phyloP scores from a whole-genome alignment of 1,140 invertebrate genomes.

The Brachionus paranguensis region DNA sequence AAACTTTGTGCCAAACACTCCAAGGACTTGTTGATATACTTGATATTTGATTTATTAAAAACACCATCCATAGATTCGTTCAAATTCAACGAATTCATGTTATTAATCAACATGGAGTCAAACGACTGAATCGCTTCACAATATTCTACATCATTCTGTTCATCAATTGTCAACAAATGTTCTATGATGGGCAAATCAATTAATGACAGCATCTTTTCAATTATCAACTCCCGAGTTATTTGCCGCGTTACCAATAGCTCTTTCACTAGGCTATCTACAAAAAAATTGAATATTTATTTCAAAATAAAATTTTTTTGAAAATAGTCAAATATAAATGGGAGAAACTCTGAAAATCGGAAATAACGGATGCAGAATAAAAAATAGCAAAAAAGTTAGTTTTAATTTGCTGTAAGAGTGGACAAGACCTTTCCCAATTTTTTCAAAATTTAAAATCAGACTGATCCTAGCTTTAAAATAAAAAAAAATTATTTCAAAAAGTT shows the following conservation, averaged over 20 bases:
- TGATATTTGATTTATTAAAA: not conserved
- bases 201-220: slow-evolving; percentile 19
- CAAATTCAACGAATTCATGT: not conserved
- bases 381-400: too few relatives aligned
- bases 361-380: too few relatives aligned
- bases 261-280: not conserved
- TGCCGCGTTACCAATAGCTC: not conserved
- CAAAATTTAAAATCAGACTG: too few relatives aligned
- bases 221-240: slow-evolving; percentile 23
- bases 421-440: too few relatives aligned
- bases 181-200: slow-evolving; percentile 30
- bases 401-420: too few relatives aligned
- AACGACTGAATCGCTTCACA: not conserved
- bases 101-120: not conserved
- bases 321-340: too few relatives aligned
- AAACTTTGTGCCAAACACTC: not conserved
- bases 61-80: not conserved
- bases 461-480: too few relatives aligned
- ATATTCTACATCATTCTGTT: slow-evolving; percentile 7
- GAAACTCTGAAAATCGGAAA: too few relatives aligned
- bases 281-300: not conserved
- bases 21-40: not conserved
- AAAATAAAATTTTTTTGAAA: too few relatives aligned
- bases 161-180: slow-evolving; percentile 13
- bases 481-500: too few relatives aligned